Base-by-base conservation (phyloP, 2,797 vertebrate species). In the Triplophysa yarkandensis region DNA sequence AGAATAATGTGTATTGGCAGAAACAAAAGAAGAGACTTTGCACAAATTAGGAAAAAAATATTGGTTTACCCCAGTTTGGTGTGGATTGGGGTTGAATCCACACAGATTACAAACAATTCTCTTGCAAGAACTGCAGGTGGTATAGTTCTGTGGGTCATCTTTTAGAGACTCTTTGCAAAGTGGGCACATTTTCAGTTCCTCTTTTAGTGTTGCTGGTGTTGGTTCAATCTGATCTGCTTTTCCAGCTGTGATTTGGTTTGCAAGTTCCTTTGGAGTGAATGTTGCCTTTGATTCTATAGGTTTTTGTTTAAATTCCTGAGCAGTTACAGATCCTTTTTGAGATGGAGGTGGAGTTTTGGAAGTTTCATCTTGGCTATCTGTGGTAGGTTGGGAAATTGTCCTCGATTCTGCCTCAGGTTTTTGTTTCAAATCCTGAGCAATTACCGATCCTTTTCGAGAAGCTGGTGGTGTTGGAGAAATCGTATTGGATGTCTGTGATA, bases 71-170 rank as follows among this genome's bases (percentile, higher is more conserved):
- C 63, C 88, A 57, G 84, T 88, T 82, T 91, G 85, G 79, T 94
- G 91, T 0, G 93, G 92, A 23, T 79, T 90, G 0, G 94, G 92
- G 77, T 94, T 95, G 88, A 95, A 94, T 89, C 93, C 94, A 92
- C 94, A 95, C 70, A 91, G 88, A 69, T 93, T 94, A 79, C 94
- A 95, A 61, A 95, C 91, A 63, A 83, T 81, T 1, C 81, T 87
- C 86, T 93, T 93, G 88, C 94, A 95, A 78, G 92, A 91, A 0
- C 91, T 94, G 71, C 94, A 95, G 0, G 88, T 91, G 69, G 81
- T 93, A 73, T 91, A 94, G 86, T 94, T 95, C 6, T 92, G 87
- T 25, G 89, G 87, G 69, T 92, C 91, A 78, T 88, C 80, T 76
- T 92, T 94, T 72, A 95, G 88, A 70, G 81, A 85, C 80, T 86